Conservation (phyloP, 2,797 vertebrate species). For the Poliocrania exsul region DNA sequence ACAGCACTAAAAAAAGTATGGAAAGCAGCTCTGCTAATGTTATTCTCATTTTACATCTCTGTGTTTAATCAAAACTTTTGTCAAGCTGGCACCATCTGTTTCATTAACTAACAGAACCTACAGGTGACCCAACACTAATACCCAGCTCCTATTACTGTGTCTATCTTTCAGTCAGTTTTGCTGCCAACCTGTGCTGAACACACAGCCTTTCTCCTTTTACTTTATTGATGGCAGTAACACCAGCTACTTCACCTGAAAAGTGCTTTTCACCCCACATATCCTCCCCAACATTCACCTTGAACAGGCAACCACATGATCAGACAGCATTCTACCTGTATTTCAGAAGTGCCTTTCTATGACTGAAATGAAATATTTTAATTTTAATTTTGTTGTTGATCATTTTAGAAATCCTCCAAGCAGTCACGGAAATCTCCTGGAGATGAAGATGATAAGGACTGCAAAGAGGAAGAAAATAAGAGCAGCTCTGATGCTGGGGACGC, state of each 20-base stretch:
- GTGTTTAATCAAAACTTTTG: constrained; percentile 63
- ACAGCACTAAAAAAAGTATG: constrained; percentile 62
- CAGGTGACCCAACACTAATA: constrained; percentile 29
- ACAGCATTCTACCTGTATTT: background rate
- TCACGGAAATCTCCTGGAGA: constrained; percentile 92
- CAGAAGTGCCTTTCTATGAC: background rate
- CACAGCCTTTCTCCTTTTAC: background rate
- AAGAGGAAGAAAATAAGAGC: constrained; percentile 93
- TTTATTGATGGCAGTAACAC: background rate
- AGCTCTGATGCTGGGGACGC: constrained; percentile 89
- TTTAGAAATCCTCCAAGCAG: constrained; percentile 91
- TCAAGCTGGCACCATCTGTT: constrained; percentile 48
- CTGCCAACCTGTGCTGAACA: background rate
- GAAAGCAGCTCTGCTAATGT: constrained; percentile 59
- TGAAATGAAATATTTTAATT: constrained; percentile 27
- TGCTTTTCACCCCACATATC: background rate
- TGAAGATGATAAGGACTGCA: constrained; percentile 90
- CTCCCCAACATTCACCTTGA: background rate
- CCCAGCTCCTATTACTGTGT: constrained; percentile 29
- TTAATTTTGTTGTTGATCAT: constrained; percentile 34
- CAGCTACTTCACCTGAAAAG: background rate
- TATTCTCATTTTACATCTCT: constrained; percentile 61
- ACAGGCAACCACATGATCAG: background rate
- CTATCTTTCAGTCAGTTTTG: background rate
- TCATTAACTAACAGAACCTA: constrained; percentile 48